These are phyloP conservation scores for Propithecus perrieri DNA, from an alignment of 2,797 vertebrate genomes.

Conservation along the genomic window DNA sequence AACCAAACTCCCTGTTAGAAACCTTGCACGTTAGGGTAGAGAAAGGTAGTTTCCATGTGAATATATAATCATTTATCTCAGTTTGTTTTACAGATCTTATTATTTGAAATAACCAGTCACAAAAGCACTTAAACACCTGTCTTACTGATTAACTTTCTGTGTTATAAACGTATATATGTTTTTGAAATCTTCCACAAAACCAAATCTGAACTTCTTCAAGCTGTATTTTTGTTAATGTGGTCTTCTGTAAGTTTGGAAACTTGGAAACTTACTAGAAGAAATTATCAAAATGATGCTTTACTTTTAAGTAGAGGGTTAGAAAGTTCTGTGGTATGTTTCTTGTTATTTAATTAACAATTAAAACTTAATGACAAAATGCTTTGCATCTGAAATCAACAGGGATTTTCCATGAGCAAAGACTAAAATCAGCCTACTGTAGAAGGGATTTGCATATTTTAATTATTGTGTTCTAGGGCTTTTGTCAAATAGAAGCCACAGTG, in stretches of 20 bases:
- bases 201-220: not conserved
- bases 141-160: not conserved
- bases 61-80: not conserved
- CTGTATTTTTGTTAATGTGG: not conserved
- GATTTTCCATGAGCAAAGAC: constrained; percentile 45
- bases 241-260: not conserved
- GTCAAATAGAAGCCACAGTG: constrained; percentile 31
- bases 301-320: constrained; percentile 40
- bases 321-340: constrained; percentile 28
- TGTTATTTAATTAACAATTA: constrained; percentile 63
- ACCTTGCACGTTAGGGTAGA: not conserved
- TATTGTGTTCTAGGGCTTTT: constrained; percentile 46
- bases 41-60: not conserved
- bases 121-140: not conserved
- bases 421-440: constrained; percentile 54
- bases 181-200: not conserved
- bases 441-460: constrained; percentile 73
- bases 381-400: constrained; percentile 41
- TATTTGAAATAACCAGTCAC: not conserved
- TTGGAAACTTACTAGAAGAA: not conserved
- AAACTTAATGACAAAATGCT: constrained; percentile 65
- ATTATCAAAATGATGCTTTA: constrained; percentile 6
- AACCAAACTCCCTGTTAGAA: constrained; percentile 78
- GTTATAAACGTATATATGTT: not conserved
- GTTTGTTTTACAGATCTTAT: not conserved